Base-by-base conservation (phyloP, 2,797 vertebrate species). In the Gobio occitaniae region DNA sequence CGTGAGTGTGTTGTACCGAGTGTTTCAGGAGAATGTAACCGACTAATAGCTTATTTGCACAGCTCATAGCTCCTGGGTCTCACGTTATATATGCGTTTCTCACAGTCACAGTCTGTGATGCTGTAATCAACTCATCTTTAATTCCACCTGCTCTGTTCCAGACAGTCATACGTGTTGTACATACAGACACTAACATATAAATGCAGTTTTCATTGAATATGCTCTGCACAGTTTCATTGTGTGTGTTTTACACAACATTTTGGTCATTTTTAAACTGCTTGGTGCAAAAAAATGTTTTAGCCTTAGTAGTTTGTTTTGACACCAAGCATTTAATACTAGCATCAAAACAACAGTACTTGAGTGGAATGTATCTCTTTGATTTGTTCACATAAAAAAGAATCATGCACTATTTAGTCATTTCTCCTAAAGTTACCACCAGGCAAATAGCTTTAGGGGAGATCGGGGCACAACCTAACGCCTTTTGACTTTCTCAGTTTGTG, bases 21-120 rank as follows among this genome's bases (percentile, higher is more conserved):
- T 19, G 21, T 44, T 80, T 82, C 44, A 56, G 44, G 41, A 80
- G 78, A 82, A 80, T 65, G 69, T 36, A 81, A 76, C 9, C 47
- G 19, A 54, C 75, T 86, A 80, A 86, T 88, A 84, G 88, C 78
- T 86, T 84, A 86, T 87, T 88, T 81, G 15, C 47, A 69, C 50
- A 83, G 74, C 41, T 65, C 54, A 83, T 66, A 86, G 78, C 68
- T 69, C 79, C 68, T 71, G 50, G 32, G 36, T 78, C 82, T 86
- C 74, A 66, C 84, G 50, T 81, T 87, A 83, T 50, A 80, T 50
- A 63, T 61, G 63, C 69, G 76, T 81, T 71, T 77, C 84, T 88
- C 83, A 19, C 85, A 82, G 65, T 87, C 82, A 66, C 54, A 63
- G 25, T 50, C 56, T 82, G 78, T 84, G 85, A 86, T 32, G 70